Evolutionary conservation across 2,113 vertebrate genomes (phyloP).

Genomic region (Elephas maximus): DNA sequence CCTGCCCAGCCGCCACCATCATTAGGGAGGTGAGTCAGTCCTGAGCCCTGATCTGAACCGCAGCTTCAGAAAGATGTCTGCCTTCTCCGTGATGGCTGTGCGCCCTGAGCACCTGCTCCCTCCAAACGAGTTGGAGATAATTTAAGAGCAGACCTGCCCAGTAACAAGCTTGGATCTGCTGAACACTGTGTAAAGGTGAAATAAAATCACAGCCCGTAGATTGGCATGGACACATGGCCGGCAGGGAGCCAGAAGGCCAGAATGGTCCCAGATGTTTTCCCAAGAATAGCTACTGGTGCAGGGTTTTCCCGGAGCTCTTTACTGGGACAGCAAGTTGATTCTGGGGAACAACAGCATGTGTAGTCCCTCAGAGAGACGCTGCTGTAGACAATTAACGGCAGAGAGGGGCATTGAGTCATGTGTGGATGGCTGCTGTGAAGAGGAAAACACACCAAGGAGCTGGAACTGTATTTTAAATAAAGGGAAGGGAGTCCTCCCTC

Average conservation of each 20-base stretch:
- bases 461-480: not conserved
- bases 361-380: not conserved
- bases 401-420: too few relatives aligned
- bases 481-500: not conserved
- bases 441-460: not conserved
- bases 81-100: not conserved
- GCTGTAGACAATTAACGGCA: not conserved
- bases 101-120: not conserved
- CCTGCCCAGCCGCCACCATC: too few relatives aligned
- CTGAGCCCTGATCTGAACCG: not conserved
- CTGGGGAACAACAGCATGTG: not conserved
- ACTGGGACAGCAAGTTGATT: not conserved
- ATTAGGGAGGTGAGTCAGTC: not conserved
- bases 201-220: rapidly evolving
- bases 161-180: not conserved
- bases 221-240: not conserved
- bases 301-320: not conserved
- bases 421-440: not conserved
- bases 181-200: too few relatives aligned
- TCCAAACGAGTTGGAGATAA: not conserved
- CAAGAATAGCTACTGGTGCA: not conserved
- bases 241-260: not conserved
- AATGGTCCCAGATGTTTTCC: not conserved
- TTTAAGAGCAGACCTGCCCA: not conserved
- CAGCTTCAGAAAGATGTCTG: too few relatives aligned